phyloP scores from a whole-genome alignment of 2,888 invertebrate species.

The Standfussiana lucernea region DNA sequence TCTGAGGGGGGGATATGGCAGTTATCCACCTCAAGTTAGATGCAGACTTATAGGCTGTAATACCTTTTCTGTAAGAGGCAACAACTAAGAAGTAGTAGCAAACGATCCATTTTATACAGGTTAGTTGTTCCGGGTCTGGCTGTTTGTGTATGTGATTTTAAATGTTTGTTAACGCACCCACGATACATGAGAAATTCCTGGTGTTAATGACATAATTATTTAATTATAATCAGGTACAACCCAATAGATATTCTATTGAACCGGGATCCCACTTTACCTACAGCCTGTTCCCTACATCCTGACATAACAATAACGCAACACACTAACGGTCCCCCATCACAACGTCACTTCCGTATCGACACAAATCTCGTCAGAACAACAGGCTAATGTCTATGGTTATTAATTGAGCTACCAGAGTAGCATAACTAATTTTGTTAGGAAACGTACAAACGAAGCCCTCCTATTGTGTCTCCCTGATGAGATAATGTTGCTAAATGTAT shows the following conservation, averaged over 20 bases:
- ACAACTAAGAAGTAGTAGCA: not conserved
- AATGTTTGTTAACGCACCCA: no score
- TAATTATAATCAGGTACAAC: not conserved
- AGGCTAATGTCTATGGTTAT: conserved; percentile 24
- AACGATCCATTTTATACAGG: not conserved
- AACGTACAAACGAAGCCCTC: conserved; percentile 33
- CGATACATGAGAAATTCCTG: no score
- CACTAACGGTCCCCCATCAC: not conserved
- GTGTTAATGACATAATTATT: no score
- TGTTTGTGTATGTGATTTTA: no score
- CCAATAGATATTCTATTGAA: not conserved
- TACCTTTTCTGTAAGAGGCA: not conserved
- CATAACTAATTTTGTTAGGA: conserved; percentile 7
- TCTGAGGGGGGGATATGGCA: not conserved
- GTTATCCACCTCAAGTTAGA: not conserved
- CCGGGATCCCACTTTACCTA: not conserved
- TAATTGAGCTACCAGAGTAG: conserved; percentile 27
- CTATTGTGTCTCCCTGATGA: conserved; percentile 12
- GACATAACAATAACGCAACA: conserved; percentile 3
- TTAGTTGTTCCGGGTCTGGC: no score
- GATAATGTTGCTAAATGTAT: conserved; percentile 24
- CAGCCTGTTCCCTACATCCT: not conserved
- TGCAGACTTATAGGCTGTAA: not conserved
- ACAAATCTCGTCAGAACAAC: conserved; percentile 35
- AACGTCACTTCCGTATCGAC: conserved; percentile 23